phyloP scores from a whole-genome alignment of 1,140 invertebrate species.

The Chlorops oryzae region DNA sequence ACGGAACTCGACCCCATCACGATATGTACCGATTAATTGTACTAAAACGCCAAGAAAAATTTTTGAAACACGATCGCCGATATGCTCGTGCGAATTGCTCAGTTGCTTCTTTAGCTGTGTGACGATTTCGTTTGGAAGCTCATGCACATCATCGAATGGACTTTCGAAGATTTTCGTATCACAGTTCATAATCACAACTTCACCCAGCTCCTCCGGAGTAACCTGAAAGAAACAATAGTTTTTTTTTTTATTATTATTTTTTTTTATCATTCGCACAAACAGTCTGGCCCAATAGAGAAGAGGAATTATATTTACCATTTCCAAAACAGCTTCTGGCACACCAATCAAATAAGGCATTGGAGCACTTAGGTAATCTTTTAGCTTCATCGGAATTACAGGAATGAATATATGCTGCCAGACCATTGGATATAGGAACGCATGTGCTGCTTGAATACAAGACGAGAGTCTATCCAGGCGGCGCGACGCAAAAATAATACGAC shows the following conservation, averaged over 20 bases:
- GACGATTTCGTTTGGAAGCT: slow-evolving; percentile 75
- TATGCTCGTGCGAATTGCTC: slow-evolving; percentile 49
- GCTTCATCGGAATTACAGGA: slow-evolving; percentile 78
- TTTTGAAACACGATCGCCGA: slow-evolving; percentile 84
- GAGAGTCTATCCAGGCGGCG: slow-evolving; percentile 78
- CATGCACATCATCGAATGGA: slow-evolving; percentile 82
- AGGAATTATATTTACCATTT: slow-evolving; percentile 45
- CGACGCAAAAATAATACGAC: slow-evolving; percentile 85
- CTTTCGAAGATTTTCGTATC: slow-evolving; percentile 78
- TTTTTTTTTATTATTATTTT: not conserved
- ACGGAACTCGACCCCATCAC: slow-evolving; percentile 73
- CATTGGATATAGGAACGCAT: slow-evolving; percentile 92
- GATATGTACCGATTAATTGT: slow-evolving; percentile 86
- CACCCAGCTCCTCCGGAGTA: slow-evolving; percentile 69
- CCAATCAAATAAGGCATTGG: slow-evolving; percentile 96
- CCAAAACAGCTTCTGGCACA: slow-evolving; percentile 73
- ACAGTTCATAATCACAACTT: slow-evolving; percentile 86
- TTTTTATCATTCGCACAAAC: too few species aligned
- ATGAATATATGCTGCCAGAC: slow-evolving; percentile 98
- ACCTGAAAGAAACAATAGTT: slow-evolving; percentile 58
- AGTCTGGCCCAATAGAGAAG: too few species aligned
- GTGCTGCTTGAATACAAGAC: slow-evolving; percentile 89
- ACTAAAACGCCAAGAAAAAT: slow-evolving; percentile 86
- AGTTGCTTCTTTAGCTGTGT: slow-evolving; percentile 61
- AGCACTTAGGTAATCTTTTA: slow-evolving; percentile 85